A percentile compares a stretch with the other conserved stretches of the same genome.
phyloP scores from a whole-genome alignment of 2,888 invertebrate genomes.

The Phymatocera aterrima region DNA sequence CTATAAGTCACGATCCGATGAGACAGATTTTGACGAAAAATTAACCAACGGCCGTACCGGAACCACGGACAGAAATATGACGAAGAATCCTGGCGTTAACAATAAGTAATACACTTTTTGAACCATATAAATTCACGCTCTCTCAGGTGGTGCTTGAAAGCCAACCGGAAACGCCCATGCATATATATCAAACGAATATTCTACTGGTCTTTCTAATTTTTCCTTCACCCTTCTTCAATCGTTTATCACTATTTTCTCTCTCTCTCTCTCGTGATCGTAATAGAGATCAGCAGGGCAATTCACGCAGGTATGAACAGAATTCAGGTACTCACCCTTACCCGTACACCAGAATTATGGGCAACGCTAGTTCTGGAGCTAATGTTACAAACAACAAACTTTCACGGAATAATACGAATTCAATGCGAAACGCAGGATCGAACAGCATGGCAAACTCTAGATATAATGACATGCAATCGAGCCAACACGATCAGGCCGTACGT shows the following conservation, averaged over 20 bases:
- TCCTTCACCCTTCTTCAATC: background rate
- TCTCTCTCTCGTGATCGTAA: background rate
- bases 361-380: conserved; percentile 21
- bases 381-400: conserved; percentile 47
- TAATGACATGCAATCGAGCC: conserved; percentile 42
- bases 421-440: background rate
- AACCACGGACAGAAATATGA: background rate
- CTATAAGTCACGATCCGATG: conserved; percentile 57
- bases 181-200: background rate
- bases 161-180: no score
- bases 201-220: background rate
- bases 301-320: conserved; percentile 9
- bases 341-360: conserved; percentile 15
- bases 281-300: background rate
- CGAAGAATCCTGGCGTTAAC: background rate
- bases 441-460: conserved; percentile 6
- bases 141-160: background rate
- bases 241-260: background rate
- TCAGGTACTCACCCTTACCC: conserved; percentile 18
- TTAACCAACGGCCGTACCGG: conserved; percentile 53
- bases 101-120: conserved; percentile 16
- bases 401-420: background rate
- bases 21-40: conserved; percentile 60
- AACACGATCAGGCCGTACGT: conserved; percentile 54
- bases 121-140: background rate